These are phyloP conservation scores for Cerastoderma edule DNA, from an alignment of 2,888 invertebrate species.

Conservation along the genomic window DNA sequence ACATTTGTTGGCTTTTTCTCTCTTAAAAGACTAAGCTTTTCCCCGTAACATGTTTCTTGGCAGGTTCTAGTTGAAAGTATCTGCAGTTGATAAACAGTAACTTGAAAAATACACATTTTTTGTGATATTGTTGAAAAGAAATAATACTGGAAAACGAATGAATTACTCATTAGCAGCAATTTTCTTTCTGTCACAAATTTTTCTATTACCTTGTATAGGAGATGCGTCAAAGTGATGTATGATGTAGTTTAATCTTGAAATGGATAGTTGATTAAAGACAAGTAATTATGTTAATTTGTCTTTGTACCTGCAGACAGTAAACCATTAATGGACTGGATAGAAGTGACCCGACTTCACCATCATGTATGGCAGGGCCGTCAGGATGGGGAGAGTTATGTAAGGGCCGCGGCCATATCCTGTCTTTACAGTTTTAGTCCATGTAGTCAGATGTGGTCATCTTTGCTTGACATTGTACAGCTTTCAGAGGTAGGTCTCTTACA, in stretches of 20 bases:
- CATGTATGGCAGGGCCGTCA: conserved; percentile 64
- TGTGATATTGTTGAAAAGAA: too few species aligned
- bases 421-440: conserved; percentile 8
- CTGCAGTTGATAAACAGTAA: too few species aligned
- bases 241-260: not conserved
- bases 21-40: too few species aligned
- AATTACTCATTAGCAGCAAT: not conserved
- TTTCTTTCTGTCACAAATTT: not conserved
- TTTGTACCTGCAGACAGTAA: conserved; percentile 29
- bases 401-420: conserved; percentile 63
- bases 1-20: too few species aligned
- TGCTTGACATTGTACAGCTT: conserved; percentile 27
- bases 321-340: conserved; percentile 37
- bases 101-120: too few species aligned
- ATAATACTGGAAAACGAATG: too few species aligned
- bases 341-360: conserved; percentile 32
- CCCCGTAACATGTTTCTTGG: too few species aligned
- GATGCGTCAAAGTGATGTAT: not conserved
- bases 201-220: not conserved
- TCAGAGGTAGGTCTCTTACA: conserved; percentile 40
- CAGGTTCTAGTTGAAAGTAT: too few species aligned
- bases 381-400: conserved; percentile 74
- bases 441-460: conserved; percentile 29
- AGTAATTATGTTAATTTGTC: not conserved
- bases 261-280: not conserved